phyloP scores from a whole-genome alignment of 2,797 vertebrate species.

The Rhadinocentrus ornatus region DNA sequence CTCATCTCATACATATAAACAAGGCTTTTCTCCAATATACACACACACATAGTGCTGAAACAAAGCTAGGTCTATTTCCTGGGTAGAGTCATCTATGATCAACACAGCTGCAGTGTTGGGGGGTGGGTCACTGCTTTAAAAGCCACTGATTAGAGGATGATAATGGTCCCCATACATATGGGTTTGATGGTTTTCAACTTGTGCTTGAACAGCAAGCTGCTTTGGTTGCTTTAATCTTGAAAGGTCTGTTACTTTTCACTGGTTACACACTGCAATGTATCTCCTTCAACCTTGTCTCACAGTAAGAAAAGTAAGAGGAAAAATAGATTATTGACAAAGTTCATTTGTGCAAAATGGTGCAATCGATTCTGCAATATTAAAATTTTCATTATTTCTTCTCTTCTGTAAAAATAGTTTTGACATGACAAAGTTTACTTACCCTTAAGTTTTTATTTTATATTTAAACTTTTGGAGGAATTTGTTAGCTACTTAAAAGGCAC shows the following conservation, averaged over 20 bases:
- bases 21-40: conserved; percentile 60
- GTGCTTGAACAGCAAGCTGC: conserved; percentile 12
- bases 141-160: conserved; percentile 57
- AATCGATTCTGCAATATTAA: neutral
- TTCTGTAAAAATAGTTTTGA: neutral
- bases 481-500: neutral
- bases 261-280: conserved; percentile 13
- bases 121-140: conserved; percentile 27
- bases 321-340: neutral
- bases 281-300: conserved; percentile 3
- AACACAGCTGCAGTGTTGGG: conserved; percentile 46
- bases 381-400: neutral
- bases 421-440: neutral
- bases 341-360: neutral
- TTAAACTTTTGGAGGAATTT: neutral
- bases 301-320: neutral
- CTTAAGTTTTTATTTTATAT: neutral
- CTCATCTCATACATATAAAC: conserved; percentile 49
- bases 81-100: conserved; percentile 38
- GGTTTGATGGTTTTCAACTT: conserved; percentile 33
- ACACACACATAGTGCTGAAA: conserved; percentile 39
- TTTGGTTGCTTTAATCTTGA: conserved; percentile 8
- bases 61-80: conserved; percentile 67
- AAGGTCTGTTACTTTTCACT: conserved; percentile 3
- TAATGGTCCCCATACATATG: conserved; percentile 32